Conservation (phyloP, 2,888 invertebrate genomes). For the Lepeophtheirus nordmannii region DNA sequence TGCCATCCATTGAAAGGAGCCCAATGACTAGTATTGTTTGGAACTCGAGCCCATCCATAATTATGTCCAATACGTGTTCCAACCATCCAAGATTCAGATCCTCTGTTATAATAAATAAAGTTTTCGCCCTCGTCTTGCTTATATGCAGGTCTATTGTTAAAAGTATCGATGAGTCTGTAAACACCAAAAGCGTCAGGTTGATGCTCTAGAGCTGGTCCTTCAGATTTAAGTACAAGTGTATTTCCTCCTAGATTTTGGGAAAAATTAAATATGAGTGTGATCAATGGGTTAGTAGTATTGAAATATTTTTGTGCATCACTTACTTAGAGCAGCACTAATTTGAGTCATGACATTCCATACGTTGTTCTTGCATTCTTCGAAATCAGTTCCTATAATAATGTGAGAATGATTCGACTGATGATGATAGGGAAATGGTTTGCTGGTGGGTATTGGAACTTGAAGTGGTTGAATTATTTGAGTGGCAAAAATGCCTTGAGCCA, state of each 20-base stretch:
- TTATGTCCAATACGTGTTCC: constrained; percentile 3
- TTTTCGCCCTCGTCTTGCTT: constrained; percentile 21
- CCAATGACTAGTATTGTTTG: background rate
- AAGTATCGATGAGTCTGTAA: constrained; percentile 14
- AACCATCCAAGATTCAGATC: background rate
- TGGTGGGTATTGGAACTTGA: too few relatives aligned
- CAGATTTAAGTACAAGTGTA: constrained; percentile 13
- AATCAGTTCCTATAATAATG: too few relatives aligned
- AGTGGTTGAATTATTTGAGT: too few relatives aligned
- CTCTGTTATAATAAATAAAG: constrained; percentile 8
- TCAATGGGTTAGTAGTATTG: too few relatives aligned
- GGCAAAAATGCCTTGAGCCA: too few relatives aligned
- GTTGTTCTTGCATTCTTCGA: too few relatives aligned
- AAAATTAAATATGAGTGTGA: background rate
- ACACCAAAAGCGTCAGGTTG: constrained; percentile 8
- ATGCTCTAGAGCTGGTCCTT: constrained; percentile 3
- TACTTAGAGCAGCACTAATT: too few relatives aligned
- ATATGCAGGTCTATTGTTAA: constrained; percentile 14
- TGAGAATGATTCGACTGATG: too few relatives aligned
- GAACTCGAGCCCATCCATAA: background rate
- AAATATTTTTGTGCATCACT: too few relatives aligned
- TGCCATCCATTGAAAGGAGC: constrained; percentile 2
- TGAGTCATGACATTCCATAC: too few relatives aligned
- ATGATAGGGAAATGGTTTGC: too few relatives aligned
- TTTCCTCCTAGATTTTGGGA: background rate